These are phyloP conservation scores for Drosophila meridionalis DNA, from an alignment of 2,888 invertebrate species.

Conservation along the genomic window DNA sequence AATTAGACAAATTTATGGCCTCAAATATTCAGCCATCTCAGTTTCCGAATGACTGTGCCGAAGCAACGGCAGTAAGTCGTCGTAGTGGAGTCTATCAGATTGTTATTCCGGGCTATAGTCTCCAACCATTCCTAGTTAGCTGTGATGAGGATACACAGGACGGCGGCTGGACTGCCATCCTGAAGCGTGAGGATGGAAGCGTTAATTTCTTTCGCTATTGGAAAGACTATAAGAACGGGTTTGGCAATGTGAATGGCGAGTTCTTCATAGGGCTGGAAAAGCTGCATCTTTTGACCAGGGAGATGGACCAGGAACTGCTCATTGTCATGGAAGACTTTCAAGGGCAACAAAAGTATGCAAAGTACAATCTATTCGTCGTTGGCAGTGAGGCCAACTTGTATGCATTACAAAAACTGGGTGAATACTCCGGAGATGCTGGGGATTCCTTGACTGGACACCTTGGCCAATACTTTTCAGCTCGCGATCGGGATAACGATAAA, in stretches of 20 bases:
- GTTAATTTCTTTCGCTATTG: constrained; percentile 89
- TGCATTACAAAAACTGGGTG: constrained; percentile 88
- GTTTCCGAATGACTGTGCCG: constrained; percentile 60
- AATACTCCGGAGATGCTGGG: constrained; percentile 88
- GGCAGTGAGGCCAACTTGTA: constrained; percentile 88
- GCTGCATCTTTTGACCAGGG: constrained; percentile 85
- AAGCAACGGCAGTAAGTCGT: constrained; percentile 45
- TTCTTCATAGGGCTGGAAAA: constrained; percentile 90
- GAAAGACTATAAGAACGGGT: constrained; percentile 87
- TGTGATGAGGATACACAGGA: constrained; percentile 85
- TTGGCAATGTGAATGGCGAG: constrained; percentile 89
- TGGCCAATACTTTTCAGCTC: constrained; percentile 89
- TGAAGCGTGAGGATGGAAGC: constrained; percentile 88
- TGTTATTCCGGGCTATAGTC: constrained; percentile 85
- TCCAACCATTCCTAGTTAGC: constrained; percentile 87
- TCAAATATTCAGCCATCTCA: neutral
- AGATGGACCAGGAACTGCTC: constrained; percentile 86
- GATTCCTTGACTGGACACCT: constrained; percentile 89
- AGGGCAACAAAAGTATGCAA: constrained; percentile 86
- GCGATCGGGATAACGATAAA: constrained; percentile 88
- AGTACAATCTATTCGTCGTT: constrained; percentile 88
- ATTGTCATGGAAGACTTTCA: constrained; percentile 88
- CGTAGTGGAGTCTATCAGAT: constrained; percentile 87
- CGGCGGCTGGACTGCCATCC: constrained; percentile 90
- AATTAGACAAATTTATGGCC: neutral